Percentiles rank a stretch among this genome's conserved stretches.
Conservation (phyloP, 92 coral and sea anemone genomes). For the Epizoanthus scotinus region DNA sequence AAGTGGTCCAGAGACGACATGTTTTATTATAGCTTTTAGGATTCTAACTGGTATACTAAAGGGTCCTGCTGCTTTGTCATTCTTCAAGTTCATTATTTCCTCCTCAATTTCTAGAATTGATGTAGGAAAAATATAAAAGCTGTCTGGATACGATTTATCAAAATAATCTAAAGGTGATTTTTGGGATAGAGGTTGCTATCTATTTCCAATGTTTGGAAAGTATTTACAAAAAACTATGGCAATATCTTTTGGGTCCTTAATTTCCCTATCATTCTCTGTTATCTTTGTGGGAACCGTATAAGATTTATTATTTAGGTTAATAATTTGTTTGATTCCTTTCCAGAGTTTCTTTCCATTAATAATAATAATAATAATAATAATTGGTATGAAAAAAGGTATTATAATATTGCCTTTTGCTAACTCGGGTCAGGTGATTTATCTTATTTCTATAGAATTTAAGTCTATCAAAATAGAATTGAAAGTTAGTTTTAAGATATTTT, state of each 20-base stretch:
- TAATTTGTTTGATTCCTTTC: constrained; percentile 18
- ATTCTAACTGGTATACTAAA: too few species aligned
- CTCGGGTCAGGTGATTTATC: constrained; percentile 42
- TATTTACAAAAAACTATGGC: too few species aligned
- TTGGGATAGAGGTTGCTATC: not conserved
- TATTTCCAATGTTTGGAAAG: not conserved
- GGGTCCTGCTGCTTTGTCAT: too few species aligned
- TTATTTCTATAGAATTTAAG: constrained; percentile 54
- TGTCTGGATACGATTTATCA: too few species aligned
- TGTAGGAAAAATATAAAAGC: too few species aligned
- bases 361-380: not conserved
- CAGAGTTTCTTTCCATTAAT: not conserved
- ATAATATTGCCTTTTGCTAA: constrained; percentile 49
- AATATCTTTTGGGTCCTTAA: too few species aligned
- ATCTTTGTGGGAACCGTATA: not conserved
- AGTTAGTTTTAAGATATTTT: constrained; percentile 44
- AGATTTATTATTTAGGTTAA: not conserved
- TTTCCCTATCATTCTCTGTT: too few species aligned
- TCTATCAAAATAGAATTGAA: constrained; percentile 45
- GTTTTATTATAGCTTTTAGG: too few species aligned
- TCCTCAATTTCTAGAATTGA: too few species aligned
- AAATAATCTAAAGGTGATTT: too few species aligned
- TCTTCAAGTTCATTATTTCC: too few species aligned
- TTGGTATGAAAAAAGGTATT: constrained; percentile 13
- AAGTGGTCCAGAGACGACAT: too few species aligned